A percentile compares a stretch with the other conserved stretches of the same genome.
Evolutionary conservation across 2,797 vertebrate genomes (phyloP).

Genomic region (Nyctibius grandis): DNA sequence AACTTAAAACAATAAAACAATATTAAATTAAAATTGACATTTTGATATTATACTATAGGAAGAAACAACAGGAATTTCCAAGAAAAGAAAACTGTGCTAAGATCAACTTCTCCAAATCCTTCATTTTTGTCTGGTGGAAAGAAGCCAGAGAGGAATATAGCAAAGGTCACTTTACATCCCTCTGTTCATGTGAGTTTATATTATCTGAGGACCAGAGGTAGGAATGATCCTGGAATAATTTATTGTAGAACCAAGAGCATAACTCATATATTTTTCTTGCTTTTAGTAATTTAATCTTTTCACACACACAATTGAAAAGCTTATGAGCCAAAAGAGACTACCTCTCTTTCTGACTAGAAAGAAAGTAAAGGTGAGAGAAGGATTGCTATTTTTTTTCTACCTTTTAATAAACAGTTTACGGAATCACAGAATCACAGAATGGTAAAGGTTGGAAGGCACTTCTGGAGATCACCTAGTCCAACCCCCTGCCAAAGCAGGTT

Average conservation of each 20-base stretch:
- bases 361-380: neutral
- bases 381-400: neutral
- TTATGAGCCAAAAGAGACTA: neutral
- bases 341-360: neutral
- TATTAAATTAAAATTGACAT: neutral
- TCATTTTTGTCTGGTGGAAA: neutral
- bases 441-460: too few species aligned
- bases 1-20: neutral
- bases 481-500: too few species aligned
- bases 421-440: too few species aligned
- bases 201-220: neutral
- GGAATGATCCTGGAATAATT: neutral
- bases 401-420: neutral
- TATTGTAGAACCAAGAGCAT: neutral
- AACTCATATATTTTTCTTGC: neutral
- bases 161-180: neutral
- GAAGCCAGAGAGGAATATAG: neutral
- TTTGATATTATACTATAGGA: neutral
- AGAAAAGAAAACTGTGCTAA: neutral
- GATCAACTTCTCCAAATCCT: neutral
- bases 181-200: neutral
- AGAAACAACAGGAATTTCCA: neutral
- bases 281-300: neutral
- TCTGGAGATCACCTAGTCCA: too few species aligned
- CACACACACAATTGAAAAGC: neutral